These are phyloP conservation scores for Holacanthella duospinosa DNA, from an alignment of 2,888 invertebrate genomes.

Conservation along the genomic window DNA sequence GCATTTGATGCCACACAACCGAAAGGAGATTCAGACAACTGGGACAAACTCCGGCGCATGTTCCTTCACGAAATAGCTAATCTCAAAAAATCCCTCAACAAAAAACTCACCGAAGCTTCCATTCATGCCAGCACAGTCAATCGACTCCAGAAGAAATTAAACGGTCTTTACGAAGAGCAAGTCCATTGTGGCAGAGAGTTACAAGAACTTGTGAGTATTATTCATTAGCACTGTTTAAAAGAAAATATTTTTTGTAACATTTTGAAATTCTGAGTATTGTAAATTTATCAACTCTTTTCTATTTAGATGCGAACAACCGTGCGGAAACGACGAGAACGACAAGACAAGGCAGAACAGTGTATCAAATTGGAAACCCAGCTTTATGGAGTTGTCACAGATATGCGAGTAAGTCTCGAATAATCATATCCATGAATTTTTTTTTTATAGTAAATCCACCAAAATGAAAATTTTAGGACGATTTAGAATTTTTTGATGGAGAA, in stretches of 20 bases:
- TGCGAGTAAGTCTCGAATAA: constrained; percentile 15
- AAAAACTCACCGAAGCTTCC: constrained; percentile 26
- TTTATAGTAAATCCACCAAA: constrained; percentile 1
- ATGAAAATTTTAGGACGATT: neutral
- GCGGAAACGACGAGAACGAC: constrained; percentile 28
- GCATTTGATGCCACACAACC: constrained; percentile 30
- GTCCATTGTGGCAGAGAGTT: constrained; percentile 29
- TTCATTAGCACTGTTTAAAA: neutral
- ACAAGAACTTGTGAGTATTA: constrained; percentile 24
- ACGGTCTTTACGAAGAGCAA: constrained; percentile 30
- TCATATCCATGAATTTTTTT: neutral
- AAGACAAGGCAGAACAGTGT: constrained; percentile 34
- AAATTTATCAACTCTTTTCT: neutral
- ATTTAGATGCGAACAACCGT: constrained; percentile 27
- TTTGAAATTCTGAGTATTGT: neutral
- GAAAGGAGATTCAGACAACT: constrained; percentile 25
- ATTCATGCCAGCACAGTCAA: constrained; percentile 25
- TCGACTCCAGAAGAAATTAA: constrained; percentile 25
- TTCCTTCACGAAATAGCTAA: constrained; percentile 27
- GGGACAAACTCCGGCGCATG: constrained; percentile 31
- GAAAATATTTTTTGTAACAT: neutral
- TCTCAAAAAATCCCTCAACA: constrained; percentile 26
- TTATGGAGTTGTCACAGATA: constrained; percentile 21
- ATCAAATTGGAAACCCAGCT: constrained; percentile 31
- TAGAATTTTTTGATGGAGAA: neutral